Evolutionary conservation across 1,140 invertebrate species (phyloP).

Genomic region (Panagrolaimus sp.): DNA sequence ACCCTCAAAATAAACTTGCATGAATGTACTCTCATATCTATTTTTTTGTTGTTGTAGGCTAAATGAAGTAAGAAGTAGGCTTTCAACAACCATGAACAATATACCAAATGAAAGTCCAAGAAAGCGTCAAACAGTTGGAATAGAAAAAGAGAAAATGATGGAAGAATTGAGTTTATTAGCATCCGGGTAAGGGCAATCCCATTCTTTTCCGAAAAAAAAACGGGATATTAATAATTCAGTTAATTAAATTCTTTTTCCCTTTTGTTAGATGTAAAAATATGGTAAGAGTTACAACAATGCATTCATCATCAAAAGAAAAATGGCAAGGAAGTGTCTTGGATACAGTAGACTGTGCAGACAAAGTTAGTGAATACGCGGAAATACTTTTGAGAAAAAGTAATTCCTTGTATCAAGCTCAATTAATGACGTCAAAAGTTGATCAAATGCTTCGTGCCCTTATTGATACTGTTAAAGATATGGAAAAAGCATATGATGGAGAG

Average conservation of each 20-base stretch:
- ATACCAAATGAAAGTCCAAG: constrained; percentile 28
- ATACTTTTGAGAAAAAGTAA: constrained; percentile 22
- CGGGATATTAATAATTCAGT: too few relatives aligned
- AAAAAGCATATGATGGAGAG: constrained; percentile 21
- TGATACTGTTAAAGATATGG: constrained; percentile 20
- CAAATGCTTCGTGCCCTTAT: constrained; percentile 18
- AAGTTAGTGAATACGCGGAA: constrained; percentile 15
- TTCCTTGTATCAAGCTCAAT: constrained; percentile 25
- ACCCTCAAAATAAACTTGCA: too few relatives aligned
- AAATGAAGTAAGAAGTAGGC: background rate
- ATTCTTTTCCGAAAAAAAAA: too few relatives aligned
- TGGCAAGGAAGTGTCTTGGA: constrained; percentile 12
- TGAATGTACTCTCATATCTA: too few relatives aligned
- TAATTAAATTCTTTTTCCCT: constrained; percentile 1
- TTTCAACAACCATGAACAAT: constrained; percentile 17
- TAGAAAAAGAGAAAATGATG: constrained; percentile 17
- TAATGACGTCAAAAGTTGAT: constrained; percentile 21
- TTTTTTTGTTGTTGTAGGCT: background rate
- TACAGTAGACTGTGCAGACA: constrained; percentile 10
- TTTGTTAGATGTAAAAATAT: constrained; percentile 13
- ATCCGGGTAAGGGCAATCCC: constrained; percentile 6
- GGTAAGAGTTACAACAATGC: constrained; percentile 4
- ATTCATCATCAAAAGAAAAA: background rate
- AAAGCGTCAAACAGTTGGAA: constrained; percentile 18
- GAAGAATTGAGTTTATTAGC: constrained; percentile 20